phyloP scores from a whole-genome alignment of 2,113 vertebrate genomes.

The Lethenteron camtschaticum region DNA sequence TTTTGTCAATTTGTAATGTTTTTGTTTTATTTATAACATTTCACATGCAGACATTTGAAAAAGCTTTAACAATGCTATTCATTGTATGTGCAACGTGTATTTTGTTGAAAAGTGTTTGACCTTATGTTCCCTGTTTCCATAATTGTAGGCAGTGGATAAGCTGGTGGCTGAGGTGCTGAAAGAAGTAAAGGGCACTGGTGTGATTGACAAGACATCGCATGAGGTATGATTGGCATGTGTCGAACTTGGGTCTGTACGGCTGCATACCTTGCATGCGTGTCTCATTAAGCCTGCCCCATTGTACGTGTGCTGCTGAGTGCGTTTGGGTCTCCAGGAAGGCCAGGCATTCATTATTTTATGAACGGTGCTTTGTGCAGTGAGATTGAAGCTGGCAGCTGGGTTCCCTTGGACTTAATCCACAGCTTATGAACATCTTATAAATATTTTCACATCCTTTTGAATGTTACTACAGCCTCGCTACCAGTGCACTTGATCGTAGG shows the following conservation, averaged over 20 bases:
- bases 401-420: too few relatives aligned
- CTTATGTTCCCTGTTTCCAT: constrained; percentile 8
- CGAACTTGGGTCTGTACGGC: background rate
- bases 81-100: background rate
- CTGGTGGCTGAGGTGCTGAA: constrained; percentile 58
- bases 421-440: too few relatives aligned
- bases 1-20: constrained; percentile 11
- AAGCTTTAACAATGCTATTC: background rate
- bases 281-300: background rate
- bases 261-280: background rate
- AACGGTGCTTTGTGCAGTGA: too few relatives aligned
- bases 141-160: constrained; percentile 39
- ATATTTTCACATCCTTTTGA: too few relatives aligned
- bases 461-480: too few relatives aligned
- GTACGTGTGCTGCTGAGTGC: background rate
- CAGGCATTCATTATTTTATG: too few relatives aligned
- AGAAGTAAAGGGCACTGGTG: constrained; percentile 37
- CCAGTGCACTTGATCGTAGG: too few relatives aligned
- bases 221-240: constrained; percentile 28
- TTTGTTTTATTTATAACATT: background rate
- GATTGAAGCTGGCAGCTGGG: too few relatives aligned
- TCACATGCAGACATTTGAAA: background rate
- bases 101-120: background rate
- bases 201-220: constrained; percentile 31
- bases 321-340: background rate